These are phyloP conservation scores for Thecophora atra DNA, from an alignment of 2,888 invertebrate species.

Conservation along the genomic window DNA sequence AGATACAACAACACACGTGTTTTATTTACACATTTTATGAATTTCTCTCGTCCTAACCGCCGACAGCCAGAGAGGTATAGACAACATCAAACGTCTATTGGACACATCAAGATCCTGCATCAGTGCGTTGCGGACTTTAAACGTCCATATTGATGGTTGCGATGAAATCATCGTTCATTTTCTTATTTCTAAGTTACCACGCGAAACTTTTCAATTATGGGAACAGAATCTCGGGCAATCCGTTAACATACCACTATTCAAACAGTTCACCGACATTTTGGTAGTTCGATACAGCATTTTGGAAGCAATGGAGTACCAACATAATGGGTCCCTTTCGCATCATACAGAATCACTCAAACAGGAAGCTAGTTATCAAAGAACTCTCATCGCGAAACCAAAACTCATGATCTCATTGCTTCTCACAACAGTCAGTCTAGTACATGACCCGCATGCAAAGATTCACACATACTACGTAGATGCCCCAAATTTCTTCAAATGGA, in stretches of 20 bases:
- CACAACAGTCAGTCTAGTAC: no score
- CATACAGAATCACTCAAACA: background rate
- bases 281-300: constrained; percentile 10
- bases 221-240: constrained; percentile 7
- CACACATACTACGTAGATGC: no score
- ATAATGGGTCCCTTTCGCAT: no score
- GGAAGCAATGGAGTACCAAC: constrained; percentile 12
- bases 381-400: background rate
- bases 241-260: background rate
- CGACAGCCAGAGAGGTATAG: background rate
- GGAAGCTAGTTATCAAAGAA: background rate
- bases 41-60: no score
- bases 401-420: background rate
- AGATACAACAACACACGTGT: no score
- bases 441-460: no score
- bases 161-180: no score
- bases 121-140: no score
- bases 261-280: constrained; percentile 9
- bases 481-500: no score
- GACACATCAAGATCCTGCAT: background rate
- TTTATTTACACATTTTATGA: background rate
- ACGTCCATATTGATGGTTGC: no score
- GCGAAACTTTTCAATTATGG: constrained; percentile 15
- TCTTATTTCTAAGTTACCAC: no score
- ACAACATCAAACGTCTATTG: background rate